Evolutionary conservation across 2,113 vertebrate genomes (phyloP).

Genomic region (Herpailurus yagouaroundi): DNA sequence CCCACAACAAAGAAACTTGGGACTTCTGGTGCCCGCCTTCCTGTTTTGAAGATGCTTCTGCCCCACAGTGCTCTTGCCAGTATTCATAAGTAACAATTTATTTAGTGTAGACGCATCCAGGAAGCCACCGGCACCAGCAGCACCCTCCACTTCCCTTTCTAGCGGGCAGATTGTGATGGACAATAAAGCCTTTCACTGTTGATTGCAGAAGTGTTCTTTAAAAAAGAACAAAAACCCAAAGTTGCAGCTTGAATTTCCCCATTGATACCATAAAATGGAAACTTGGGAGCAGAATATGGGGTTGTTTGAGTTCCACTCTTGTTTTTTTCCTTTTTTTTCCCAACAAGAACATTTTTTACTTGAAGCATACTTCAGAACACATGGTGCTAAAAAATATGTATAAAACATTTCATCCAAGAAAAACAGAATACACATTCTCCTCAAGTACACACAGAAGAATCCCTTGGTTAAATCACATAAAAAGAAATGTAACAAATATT

Average conservation of each 20-base stretch:
- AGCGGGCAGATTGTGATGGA: background rate
- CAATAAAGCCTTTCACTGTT: background rate
- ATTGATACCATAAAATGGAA: slow-evolving; percentile 18
- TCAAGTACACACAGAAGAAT: background rate
- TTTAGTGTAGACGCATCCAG: background rate
- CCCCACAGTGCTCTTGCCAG: background rate
- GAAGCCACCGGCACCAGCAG: background rate
- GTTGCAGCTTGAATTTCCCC: slow-evolving; percentile 39
- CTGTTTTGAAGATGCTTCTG: background rate
- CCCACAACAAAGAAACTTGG: background rate
- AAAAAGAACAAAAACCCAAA: slow-evolving; percentile 26
- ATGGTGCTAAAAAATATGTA: background rate
- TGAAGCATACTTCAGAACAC: background rate
- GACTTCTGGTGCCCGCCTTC: background rate
- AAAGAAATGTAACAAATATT: background rate
- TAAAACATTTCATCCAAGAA: background rate
- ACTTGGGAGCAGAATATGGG: background rate
- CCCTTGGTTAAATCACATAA: background rate
- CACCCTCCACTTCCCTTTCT: background rate
- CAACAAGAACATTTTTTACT: background rate
- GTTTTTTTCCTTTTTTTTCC: background rate
- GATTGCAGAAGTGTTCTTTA: background rate
- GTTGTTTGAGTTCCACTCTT: slow-evolving; percentile 6
- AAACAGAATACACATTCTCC: background rate
- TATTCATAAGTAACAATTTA: background rate